Evolutionary conservation across 1,140 invertebrate genomes (phyloP).

Genomic region (Drosophila ambigua): DNA sequence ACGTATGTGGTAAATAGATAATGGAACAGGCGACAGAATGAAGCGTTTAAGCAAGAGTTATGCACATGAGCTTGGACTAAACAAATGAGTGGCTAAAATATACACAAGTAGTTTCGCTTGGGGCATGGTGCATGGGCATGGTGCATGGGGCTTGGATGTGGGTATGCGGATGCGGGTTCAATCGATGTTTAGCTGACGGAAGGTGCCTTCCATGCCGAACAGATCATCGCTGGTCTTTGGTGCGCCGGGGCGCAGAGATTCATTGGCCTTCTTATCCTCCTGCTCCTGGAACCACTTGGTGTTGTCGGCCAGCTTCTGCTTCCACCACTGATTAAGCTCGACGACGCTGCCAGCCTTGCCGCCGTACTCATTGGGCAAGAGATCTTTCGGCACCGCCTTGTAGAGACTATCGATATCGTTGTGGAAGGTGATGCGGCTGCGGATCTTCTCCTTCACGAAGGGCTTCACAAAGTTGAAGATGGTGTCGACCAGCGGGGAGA

Average conservation of each 20-base stretch:
- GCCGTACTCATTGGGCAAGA: constrained; percentile 92
- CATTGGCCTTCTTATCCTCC: constrained; percentile 89
- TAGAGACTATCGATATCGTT: constrained; percentile 89
- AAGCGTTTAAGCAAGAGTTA: constrained; percentile 66
- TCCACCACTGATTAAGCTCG: constrained; percentile 90
- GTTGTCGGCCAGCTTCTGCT: constrained; percentile 89
- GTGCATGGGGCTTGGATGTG: constrained; percentile 8
- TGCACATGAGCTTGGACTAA: constrained; percentile 40
- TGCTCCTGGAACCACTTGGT: constrained; percentile 90
- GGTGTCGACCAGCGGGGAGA: constrained; percentile 91
- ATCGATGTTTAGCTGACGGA: constrained; percentile 91
- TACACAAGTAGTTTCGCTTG: constrained; percentile 41
- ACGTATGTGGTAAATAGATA: constrained; percentile 40
- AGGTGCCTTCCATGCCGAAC: constrained; percentile 92
- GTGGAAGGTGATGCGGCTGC: constrained; percentile 91
- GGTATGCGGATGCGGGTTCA: constrained; percentile 69
- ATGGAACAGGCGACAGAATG: constrained; percentile 56
- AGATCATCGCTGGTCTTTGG: constrained; percentile 92
- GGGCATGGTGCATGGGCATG: too few species aligned
- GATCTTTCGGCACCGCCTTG: constrained; percentile 90
- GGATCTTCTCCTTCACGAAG: constrained; percentile 93
- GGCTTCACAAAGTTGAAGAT: constrained; percentile 93
- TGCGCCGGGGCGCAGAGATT: constrained; percentile 89
- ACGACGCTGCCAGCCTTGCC: constrained; percentile 89
- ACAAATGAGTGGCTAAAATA: constrained; percentile 63